phyloP scores from a whole-genome alignment of 2,113 vertebrate species.

The Promerops cafer region DNA sequence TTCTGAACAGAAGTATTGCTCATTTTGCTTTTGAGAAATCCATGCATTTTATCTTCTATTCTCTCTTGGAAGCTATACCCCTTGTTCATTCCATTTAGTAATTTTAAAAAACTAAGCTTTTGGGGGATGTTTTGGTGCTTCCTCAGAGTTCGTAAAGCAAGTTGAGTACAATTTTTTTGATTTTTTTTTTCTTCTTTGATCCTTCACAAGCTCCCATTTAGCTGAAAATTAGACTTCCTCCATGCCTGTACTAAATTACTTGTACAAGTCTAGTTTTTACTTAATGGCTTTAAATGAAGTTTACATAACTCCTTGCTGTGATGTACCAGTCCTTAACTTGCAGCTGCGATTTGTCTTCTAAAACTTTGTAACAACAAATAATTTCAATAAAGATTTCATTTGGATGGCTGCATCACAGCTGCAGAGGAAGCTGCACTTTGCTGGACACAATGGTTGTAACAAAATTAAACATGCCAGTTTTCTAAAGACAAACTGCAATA shows the following conservation, averaged over 20 bases:
- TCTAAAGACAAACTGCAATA: not conserved
- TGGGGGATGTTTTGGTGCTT: not conserved
- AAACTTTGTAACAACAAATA: not conserved
- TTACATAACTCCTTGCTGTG: not conserved
- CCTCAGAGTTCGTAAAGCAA: not conserved
- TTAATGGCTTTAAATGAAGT: not conserved
- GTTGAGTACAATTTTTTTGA: not conserved
- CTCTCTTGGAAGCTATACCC: not conserved
- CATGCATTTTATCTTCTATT: not conserved
- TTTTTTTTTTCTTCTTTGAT: not conserved
- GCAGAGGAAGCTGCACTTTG: not conserved
- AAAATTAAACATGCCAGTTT: not conserved
- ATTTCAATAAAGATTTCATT: not conserved
- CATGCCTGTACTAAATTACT: not conserved
- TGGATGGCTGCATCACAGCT: not conserved
- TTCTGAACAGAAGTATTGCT: not conserved
- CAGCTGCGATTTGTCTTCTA: not conserved
- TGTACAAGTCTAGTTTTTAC: not conserved
- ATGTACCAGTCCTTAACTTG: not conserved
- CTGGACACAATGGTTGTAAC: not conserved
- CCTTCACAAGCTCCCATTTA: not conserved
- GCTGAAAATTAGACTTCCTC: not conserved
- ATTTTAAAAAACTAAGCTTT: not conserved
- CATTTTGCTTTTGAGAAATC: not conserved
- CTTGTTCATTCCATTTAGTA: not conserved